Percentiles rank a stretch among this genome's conserved stretches.
Conservation (phyloP, 1,140 invertebrate genomes). For the Papilio dardanus region DNA sequence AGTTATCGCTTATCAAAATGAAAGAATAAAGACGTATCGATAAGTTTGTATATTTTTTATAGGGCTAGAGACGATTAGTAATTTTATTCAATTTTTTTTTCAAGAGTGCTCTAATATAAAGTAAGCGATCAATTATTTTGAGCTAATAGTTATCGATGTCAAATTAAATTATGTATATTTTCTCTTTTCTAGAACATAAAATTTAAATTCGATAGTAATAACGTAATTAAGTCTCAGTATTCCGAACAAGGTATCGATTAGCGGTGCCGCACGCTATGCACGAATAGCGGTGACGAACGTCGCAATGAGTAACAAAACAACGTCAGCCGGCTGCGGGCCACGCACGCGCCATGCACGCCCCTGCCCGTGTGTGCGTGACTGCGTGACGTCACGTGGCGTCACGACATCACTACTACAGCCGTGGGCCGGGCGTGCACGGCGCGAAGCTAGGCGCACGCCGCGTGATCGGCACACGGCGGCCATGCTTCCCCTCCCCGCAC, state of each 20-base stretch:
- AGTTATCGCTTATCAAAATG: neutral
- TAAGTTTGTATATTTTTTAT: neutral
- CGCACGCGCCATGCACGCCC: slow-evolving; percentile 27
- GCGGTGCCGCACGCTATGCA: slow-evolving; percentile 5
- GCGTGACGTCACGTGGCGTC: slow-evolving; percentile 22
- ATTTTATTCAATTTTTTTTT: neutral
- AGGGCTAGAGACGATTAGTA: neutral
- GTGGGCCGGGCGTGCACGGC: slow-evolving; percentile 10
- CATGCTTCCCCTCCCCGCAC: slow-evolving; percentile 23
- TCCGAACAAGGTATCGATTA: slow-evolving; percentile 3
- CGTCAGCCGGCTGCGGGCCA: neutral
- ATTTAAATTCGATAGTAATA: neutral
- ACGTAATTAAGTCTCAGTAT: neutral
- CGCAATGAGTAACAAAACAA: slow-evolving; percentile 25
- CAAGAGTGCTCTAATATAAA: neutral
- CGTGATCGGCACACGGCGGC: slow-evolving; percentile 35
- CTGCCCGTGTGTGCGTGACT: slow-evolving; percentile 20
- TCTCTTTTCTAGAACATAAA: neutral
- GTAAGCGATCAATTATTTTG: neutral
- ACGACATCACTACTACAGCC: slow-evolving; percentile 19
- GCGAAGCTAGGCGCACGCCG: slow-evolving; percentile 34
- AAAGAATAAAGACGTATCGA: neutral
- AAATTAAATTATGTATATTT: neutral
- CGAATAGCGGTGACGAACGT: neutral
- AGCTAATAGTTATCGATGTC: neutral